These are phyloP conservation scores for Craterocephalus amniculus DNA, from an alignment of 2,797 vertebrate genomes.

Conservation along the genomic window DNA sequence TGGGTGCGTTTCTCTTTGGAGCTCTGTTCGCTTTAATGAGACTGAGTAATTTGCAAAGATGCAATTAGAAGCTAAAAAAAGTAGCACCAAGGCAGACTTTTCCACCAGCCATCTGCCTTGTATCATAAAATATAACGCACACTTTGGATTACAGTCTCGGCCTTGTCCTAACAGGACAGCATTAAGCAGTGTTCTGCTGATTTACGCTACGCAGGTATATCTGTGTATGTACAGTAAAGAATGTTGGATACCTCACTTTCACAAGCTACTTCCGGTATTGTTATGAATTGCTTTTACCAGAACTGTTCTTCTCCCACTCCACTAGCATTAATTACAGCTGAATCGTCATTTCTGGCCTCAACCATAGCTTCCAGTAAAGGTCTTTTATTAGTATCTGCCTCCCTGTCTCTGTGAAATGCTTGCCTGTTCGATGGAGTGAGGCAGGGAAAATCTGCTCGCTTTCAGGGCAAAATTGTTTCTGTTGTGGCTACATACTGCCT, in stretches of 20 bases:
- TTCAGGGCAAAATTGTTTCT: constrained; percentile 6
- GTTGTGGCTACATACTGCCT: constrained; percentile 10
- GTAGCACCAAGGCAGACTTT: neutral
- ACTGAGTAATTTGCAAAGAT: neutral
- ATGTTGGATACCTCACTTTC: constrained; percentile 24
- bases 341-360: constrained; percentile 51
- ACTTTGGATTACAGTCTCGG: constrained; percentile 5
- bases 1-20: neutral
- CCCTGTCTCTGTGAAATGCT: constrained; percentile 40
- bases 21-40: neutral
- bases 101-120: constrained; percentile 6
- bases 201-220: neutral
- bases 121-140: constrained; percentile 17
- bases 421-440: constrained; percentile 24
- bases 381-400: constrained; percentile 36
- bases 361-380: constrained; percentile 53
- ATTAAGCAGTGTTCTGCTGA: neutral
- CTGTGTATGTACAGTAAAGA: neutral
- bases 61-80: neutral
- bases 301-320: constrained; percentile 17
- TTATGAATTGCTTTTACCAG: constrained; percentile 46
- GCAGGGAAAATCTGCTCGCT: neutral
- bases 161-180: constrained; percentile 12
- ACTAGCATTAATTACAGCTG: constrained; percentile 50
- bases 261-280: constrained; percentile 41